Evolutionary conservation across 1,140 invertebrate species (phyloP).

Genomic region (Argopecten irradians): DNA sequence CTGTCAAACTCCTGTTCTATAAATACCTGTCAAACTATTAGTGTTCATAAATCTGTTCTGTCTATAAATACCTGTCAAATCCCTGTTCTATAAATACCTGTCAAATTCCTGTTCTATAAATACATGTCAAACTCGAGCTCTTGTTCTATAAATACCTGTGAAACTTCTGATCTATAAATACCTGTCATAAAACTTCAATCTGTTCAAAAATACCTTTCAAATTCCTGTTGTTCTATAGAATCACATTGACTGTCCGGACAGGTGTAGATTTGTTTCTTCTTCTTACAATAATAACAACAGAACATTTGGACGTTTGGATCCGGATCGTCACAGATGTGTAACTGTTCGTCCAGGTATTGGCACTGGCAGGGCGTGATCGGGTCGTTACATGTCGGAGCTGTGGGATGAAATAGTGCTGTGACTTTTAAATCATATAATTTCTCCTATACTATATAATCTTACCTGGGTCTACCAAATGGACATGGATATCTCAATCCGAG

Average conservation of each 20-base stretch:
- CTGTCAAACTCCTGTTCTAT: no score
- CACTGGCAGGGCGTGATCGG: constrained; percentile 25
- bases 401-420: background rate
- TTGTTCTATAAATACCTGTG: background rate
- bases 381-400: constrained; percentile 7
- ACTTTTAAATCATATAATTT: no score
- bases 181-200: no score
- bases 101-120: background rate
- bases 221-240: background rate
- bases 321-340: constrained; percentile 28
- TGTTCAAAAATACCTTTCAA: constrained; percentile 4
- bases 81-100: background rate
- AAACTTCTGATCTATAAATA: background rate
- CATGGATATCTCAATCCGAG: no score
- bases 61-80: no score
- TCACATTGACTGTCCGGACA: background rate
- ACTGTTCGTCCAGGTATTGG: constrained; percentile 13
- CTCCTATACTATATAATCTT: no score
- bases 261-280: background rate
- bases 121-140: no score
- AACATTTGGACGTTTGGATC: constrained; percentile 27
- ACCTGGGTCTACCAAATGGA: no score
- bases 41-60: no score
- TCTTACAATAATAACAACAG: constrained; percentile 33
- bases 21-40: no score